Evolutionary conservation across 1,140 invertebrate species (phyloP).

Genomic region (Meloidogyne floridensis): DNA sequence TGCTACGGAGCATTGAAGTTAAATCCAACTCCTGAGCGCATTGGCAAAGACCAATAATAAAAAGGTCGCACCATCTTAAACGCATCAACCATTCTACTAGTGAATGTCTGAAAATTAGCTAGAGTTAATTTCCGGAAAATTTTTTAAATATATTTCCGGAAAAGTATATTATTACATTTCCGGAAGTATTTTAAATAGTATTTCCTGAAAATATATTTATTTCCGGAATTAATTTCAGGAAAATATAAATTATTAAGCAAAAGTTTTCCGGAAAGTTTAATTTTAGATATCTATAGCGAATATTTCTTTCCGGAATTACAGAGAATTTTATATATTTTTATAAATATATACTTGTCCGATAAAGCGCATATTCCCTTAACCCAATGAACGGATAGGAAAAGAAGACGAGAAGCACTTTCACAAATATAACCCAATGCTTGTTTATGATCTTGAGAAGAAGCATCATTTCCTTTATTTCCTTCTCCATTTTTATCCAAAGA

Average conservation of each 20-base stretch:
- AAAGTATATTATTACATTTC: too few species aligned
- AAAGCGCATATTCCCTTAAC: conserved; percentile 77
- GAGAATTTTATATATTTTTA: conserved; percentile 65
- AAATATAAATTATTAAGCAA: not conserved
- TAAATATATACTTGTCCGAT: conserved; percentile 46
- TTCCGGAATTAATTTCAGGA: not conserved
- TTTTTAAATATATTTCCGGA: not conserved
- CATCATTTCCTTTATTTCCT: not conserved
- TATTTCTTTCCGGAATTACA: not conserved
- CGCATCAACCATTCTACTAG: conserved; percentile 57
- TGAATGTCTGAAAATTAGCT: not conserved
- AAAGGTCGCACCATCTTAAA: conserved; percentile 87
- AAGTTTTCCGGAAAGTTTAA: not conserved
- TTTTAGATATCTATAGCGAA: conserved; percentile 65
- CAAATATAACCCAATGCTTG: conserved; percentile 79
- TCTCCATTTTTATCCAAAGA: conserved; percentile 69
- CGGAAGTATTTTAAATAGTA: too few species aligned
- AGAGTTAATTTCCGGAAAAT: not conserved
- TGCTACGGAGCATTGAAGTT: conserved; percentile 79
- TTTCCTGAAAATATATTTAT: too few species aligned
- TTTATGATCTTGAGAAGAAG: not conserved
- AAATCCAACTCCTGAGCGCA: conserved; percentile 80
- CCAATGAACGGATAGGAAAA: conserved; percentile 87
- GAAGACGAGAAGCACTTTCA: conserved; percentile 83
- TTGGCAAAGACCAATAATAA: conserved; percentile 86